These are phyloP conservation scores for Dione juno DNA, from an alignment of 2,888 invertebrate species.

Conservation along the genomic window DNA sequence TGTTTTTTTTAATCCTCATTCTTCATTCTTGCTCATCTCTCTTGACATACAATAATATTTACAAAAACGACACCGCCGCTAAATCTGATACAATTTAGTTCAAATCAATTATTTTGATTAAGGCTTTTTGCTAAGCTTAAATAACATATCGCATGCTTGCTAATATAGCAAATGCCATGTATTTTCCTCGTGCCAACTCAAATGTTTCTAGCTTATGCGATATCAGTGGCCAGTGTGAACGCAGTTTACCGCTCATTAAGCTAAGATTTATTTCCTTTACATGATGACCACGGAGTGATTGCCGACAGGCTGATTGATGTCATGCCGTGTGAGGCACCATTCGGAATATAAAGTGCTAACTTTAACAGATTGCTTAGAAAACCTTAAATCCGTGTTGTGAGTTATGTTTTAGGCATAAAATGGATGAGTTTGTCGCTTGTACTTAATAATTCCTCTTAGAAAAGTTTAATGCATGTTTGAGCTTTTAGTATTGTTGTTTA, in stretches of 20 bases:
- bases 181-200: constrained; percentile 34
- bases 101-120: no score
- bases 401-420: constrained; percentile 34
- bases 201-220: constrained; percentile 34
- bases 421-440: background rate
- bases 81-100: background rate
- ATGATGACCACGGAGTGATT: constrained; percentile 62
- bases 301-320: constrained; percentile 66
- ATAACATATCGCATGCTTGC: constrained; percentile 10
- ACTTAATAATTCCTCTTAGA: background rate
- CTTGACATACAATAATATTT: background rate
- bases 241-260: constrained; percentile 53
- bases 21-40: no score
- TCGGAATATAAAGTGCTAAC: constrained; percentile 58
- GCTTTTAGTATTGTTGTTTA: no score
- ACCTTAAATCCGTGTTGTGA: constrained; percentile 42
- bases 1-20: no score
- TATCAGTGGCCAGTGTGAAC: constrained; percentile 48
- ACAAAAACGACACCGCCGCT: constrained; percentile 22
- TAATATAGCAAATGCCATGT: constrained; percentile 13
- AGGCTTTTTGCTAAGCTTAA: background rate
- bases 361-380: constrained; percentile 34
- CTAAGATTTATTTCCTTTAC: constrained; percentile 66
- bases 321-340: constrained; percentile 53
- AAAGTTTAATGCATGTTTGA: no score